A percentile compares a stretch with the other conserved stretches of the same genome.
Evolutionary conservation across 2,113 vertebrate genomes (phyloP).

Genomic region (Saguinus imperator): DNA sequence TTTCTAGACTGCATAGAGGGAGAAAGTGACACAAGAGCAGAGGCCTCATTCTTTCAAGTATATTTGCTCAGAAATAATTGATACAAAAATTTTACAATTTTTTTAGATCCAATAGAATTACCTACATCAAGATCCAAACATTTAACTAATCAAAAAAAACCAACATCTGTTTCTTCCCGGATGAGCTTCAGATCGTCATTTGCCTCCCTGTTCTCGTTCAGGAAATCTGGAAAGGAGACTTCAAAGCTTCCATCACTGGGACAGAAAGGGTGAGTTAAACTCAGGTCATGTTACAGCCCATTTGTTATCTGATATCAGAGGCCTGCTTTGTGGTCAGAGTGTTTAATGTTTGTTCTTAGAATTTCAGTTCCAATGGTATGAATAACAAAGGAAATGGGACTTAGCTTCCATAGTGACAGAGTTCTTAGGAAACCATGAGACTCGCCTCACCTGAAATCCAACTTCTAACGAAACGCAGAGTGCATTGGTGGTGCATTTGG

Average conservation of each 20-base stretch:
- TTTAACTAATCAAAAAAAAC: slow-evolving; percentile 75
- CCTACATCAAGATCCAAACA: slow-evolving; percentile 78
- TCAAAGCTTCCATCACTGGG: slow-evolving; percentile 66
- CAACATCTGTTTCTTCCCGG: slow-evolving; percentile 67
- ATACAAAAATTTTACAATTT: neutral
- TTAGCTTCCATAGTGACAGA: neutral
- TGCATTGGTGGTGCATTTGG: no score
- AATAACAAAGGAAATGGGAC: neutral
- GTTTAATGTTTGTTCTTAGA: slow-evolving; percentile 38
- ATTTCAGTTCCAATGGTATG: neutral
- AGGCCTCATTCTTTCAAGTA: neutral
- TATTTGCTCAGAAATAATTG: neutral
- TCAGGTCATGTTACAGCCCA: neutral
- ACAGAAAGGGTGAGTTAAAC: slow-evolving; percentile 80
- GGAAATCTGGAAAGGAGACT: slow-evolving; percentile 81
- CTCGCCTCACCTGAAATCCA: neutral
- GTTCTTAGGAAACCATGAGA: neutral
- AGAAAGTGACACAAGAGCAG: neutral
- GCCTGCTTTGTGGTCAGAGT: slow-evolving; percentile 1
- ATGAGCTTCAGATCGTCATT: slow-evolving; percentile 84
- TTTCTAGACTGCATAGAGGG: neutral
- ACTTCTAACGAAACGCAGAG: neutral
- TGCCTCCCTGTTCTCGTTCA: slow-evolving; percentile 85
- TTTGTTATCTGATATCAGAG: neutral
- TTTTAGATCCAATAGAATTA: slow-evolving; percentile 80